Percentiles rank a stretch among this genome's conserved stretches.
These are phyloP conservation scores for Colistium nudipinnis DNA, from an alignment of 2,113 vertebrate species.

Conservation along the genomic window DNA sequence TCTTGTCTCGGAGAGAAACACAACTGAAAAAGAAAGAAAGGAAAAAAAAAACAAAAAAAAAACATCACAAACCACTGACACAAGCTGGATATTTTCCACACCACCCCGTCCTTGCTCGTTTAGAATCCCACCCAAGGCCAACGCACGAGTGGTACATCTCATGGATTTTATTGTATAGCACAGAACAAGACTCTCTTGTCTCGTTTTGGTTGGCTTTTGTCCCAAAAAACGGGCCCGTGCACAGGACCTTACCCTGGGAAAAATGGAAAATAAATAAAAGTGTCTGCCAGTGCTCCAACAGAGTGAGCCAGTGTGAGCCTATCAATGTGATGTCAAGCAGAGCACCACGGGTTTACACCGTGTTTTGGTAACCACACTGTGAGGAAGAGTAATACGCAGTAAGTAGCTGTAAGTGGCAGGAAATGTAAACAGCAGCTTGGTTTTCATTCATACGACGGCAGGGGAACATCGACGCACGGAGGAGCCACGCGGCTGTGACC, in stretches of 20 bases:
- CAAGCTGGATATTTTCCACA: slow-evolving; percentile 69
- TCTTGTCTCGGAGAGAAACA: slow-evolving; percentile 47
- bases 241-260: slow-evolving; percentile 26
- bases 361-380: slow-evolving; percentile 68
- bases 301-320: slow-evolving; percentile 40
- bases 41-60: not conserved
- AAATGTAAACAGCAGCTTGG: slow-evolving; percentile 63
- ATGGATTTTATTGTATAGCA: slow-evolving; percentile 5
- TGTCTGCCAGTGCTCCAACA: slow-evolving; percentile 47
- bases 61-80: slow-evolving; percentile 64
- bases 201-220: slow-evolving; percentile 39
- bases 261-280: slow-evolving; percentile 55
- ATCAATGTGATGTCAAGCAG: slow-evolving; percentile 62
- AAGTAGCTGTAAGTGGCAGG: slow-evolving; percentile 68
- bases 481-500: not conserved
- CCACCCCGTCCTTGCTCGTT: slow-evolving; percentile 35
- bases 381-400: slow-evolving; percentile 57
- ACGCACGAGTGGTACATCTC: slow-evolving; percentile 33
- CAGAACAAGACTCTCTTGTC: not conserved
- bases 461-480: not conserved
- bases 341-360: slow-evolving; percentile 39
- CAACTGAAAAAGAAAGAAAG: slow-evolving; percentile 33
- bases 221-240: slow-evolving; percentile 40
- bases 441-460: slow-evolving; percentile 54
- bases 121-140: slow-evolving; percentile 51